A percentile compares a stretch with the other conserved stretches of the same genome.
These are phyloP conservation scores for Alfaro cultratus DNA, from an alignment of 2,797 vertebrate species.

Conservation along the genomic window DNA sequence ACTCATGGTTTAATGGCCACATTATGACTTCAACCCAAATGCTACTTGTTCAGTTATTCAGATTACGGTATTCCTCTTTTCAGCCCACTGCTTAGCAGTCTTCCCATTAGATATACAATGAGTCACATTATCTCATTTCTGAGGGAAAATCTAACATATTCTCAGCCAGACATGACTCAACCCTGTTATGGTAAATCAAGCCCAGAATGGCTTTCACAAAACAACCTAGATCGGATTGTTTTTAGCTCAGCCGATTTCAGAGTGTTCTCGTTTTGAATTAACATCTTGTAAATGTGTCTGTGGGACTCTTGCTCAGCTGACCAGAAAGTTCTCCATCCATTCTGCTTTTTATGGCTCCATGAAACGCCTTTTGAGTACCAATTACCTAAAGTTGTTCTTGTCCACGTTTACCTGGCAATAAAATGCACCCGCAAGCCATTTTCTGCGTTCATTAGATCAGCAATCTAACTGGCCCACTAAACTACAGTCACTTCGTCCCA, in stretches of 20 bases:
- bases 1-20: not conserved
- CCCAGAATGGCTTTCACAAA: not conserved
- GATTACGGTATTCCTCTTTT: not conserved
- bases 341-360: slow-evolving; percentile 42
- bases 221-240: not conserved
- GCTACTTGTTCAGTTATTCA: not conserved
- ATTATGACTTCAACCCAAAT: not conserved
- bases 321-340: slow-evolving; percentile 35
- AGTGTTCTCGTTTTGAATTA: slow-evolving; percentile 22
- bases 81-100: not conserved
- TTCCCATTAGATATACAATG: not conserved
- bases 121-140: not conserved
- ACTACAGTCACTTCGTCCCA: slow-evolving; percentile 63
- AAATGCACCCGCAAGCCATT: slow-evolving; percentile 66
- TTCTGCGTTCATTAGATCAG: slow-evolving; percentile 64
- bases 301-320: slow-evolving; percentile 36
- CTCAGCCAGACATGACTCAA: not conserved
- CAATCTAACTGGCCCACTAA: slow-evolving; percentile 70
- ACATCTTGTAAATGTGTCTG: slow-evolving; percentile 17
- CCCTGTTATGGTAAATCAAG: not conserved
- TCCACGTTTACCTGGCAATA: slow-evolving; percentile 70
- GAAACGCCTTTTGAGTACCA: slow-evolving; percentile 54
- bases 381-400: slow-evolving; percentile 66
- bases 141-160: not conserved
- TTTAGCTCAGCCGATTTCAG: slow-evolving; percentile 31